Percentiles rank a stretch among this genome's conserved stretches.
Evolutionary conservation across 2,888 invertebrate species (phyloP).

Genomic region (Pherbina coryleti): DNA sequence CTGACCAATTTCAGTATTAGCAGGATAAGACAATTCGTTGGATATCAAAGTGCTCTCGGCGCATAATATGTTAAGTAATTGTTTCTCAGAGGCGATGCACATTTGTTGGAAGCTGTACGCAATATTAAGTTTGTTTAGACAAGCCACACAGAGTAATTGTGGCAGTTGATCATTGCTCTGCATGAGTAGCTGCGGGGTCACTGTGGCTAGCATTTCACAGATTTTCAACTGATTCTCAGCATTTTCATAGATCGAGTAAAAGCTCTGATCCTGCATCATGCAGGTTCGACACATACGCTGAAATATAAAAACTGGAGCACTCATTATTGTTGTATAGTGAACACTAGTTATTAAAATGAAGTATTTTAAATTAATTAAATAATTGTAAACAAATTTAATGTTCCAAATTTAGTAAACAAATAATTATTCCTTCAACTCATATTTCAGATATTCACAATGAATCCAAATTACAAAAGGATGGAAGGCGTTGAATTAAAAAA

Average conservation of each 20-base stretch:
- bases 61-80: conserved; percentile 49
- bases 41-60: not conserved
- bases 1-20: not conserved
- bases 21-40: not conserved
- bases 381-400: no score
- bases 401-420: no score
- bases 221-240: conserved; percentile 10
- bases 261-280: conserved; percentile 36
- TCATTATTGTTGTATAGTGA: no score
- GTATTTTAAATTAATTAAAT: no score
- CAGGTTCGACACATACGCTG: conserved; percentile 47
- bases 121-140: conserved; percentile 71
- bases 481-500: no score
- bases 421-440: no score
- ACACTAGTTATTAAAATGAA: no score
- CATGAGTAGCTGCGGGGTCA: conserved; percentile 20
- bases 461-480: no score
- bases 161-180: conserved; percentile 72
- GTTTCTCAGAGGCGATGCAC: conserved; percentile 69
- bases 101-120: conserved; percentile 71
- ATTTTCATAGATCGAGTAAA: conserved; percentile 32
- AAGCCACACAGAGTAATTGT: conserved; percentile 73
- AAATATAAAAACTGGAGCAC: not conserved
- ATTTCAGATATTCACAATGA: no score
- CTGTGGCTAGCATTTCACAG: conserved; percentile 16